Conservation (phyloP, 1,140 invertebrate species). For the Drosophila kepulauana region DNA sequence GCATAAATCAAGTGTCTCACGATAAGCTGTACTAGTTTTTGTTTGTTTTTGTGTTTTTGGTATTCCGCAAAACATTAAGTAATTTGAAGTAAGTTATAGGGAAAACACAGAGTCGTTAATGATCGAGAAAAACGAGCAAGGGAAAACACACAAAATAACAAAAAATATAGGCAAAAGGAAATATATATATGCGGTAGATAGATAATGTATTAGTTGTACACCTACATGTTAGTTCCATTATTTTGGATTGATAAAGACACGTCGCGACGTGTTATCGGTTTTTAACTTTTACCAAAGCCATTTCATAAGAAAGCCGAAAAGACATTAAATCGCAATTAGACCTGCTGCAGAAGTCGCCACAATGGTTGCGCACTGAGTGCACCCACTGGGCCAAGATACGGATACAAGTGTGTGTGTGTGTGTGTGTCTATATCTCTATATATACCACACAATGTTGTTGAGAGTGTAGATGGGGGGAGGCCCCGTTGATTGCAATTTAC, state of each 20-base stretch:
- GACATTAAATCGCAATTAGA: constrained; percentile 83
- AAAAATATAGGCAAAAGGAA: constrained; percentile 1
- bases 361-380: constrained; percentile 3
- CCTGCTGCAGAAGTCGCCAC: constrained; percentile 48
- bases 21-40: constrained; percentile 74
- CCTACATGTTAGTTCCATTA: constrained; percentile 65
- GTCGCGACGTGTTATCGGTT: constrained; percentile 57
- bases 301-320: constrained; percentile 65
- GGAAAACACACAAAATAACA: background rate
- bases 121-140: constrained; percentile 15
- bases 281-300: constrained; percentile 40
- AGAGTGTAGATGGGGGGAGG: background rate
- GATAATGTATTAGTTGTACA: constrained; percentile 28
- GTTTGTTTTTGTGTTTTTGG: background rate
- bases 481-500: constrained; percentile 70
- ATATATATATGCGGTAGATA: constrained; percentile 10
- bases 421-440: background rate
- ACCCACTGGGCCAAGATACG: constrained; percentile 23
- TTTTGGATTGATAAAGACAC: constrained; percentile 65
- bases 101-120: constrained; percentile 54
- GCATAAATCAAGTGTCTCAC: constrained; percentile 64
- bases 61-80: constrained; percentile 42
- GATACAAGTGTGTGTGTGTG: constrained; percentile 25
- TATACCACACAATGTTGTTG: background rate
- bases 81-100: constrained; percentile 17